phyloP scores from a whole-genome alignment of 2,888 invertebrate species.

The Ashinkailepas kermadecensis region DNA sequence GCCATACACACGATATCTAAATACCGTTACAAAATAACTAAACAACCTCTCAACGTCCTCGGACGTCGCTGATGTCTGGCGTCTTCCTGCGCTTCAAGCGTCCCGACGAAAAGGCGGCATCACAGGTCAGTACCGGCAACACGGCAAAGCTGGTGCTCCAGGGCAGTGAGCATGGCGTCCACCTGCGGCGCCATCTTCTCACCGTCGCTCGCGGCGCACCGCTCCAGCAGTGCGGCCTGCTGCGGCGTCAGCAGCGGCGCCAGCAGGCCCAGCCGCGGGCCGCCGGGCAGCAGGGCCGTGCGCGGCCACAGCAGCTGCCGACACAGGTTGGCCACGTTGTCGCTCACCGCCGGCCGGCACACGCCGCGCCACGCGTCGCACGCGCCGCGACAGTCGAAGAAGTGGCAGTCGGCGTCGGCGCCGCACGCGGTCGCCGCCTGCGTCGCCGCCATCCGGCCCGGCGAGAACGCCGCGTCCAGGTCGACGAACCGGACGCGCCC shows the following conservation, averaged over 20 bases:
- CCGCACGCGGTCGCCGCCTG: constrained; percentile 42
- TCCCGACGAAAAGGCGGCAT: too few relatives aligned
- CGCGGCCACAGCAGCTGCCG: constrained; percentile 7
- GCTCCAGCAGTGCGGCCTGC: constrained; percentile 1
- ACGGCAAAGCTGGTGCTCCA: neutral
- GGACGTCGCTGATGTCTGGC: too few relatives aligned
- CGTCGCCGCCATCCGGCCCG: neutral
- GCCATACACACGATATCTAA: too few relatives aligned
- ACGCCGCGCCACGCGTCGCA: constrained; percentile 44
- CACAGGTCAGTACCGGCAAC: neutral
- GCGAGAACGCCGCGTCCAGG: constrained; percentile 51
- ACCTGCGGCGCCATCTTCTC: neutral
- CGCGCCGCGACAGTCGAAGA: constrained; percentile 56
- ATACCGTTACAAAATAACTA: too few relatives aligned
- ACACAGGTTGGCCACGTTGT: neutral
- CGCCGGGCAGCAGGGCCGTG: neutral
- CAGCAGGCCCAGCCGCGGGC: constrained; percentile 1
- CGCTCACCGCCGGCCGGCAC: neutral
- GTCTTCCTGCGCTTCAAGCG: too few relatives aligned
- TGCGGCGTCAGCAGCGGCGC: neutral
- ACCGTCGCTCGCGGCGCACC: neutral
- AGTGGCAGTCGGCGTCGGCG: constrained; percentile 57
- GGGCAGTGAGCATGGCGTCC: neutral
- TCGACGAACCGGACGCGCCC: constrained; percentile 50
- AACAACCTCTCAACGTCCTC: too few relatives aligned